These are phyloP conservation scores for Euura saliciscinereae DNA, from an alignment of 1,140 invertebrate species.

Conservation along the genomic window DNA sequence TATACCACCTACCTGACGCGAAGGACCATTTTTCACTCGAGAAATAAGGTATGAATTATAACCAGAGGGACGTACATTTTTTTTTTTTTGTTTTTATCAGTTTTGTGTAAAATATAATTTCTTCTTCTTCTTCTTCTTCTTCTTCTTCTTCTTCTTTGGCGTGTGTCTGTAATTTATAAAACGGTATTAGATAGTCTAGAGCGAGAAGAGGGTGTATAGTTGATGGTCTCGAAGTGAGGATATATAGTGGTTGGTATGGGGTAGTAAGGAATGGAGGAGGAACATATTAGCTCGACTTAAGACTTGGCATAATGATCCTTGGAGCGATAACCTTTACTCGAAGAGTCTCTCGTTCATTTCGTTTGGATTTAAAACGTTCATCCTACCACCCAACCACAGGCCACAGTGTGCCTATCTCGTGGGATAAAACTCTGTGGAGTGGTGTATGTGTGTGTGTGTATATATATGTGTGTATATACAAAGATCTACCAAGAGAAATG, in stretches of 20 bases:
- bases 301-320: conserved; percentile 56
- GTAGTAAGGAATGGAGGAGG: conserved; percentile 16
- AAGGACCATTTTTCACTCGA: conserved; percentile 32
- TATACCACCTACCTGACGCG: not conserved
- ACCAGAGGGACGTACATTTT: not conserved
- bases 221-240: conserved; percentile 35
- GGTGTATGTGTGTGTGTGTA: not conserved
- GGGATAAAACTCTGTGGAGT: too few relatives aligned
- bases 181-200: conserved; percentile 54
- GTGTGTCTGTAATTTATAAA: conserved; percentile 50
- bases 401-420: too few relatives aligned
- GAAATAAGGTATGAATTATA: conserved; percentile 9
- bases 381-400: too few relatives aligned
- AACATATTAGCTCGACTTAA: conserved; percentile 62
- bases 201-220: conserved; percentile 4
- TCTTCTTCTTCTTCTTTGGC: not conserved
- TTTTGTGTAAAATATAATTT: not conserved
- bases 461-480: conserved; percentile 25
- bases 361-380: too few relatives aligned
- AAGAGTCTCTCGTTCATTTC: not conserved
- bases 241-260: conserved; percentile 26
- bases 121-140: not conserved
- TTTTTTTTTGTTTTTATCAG: too few relatives aligned
- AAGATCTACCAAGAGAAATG: not conserved
- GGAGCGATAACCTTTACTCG: conserved; percentile 45